Evolutionary conservation across 2,113 vertebrate species (phyloP), one percentile per base, ranked within the genome.

Genomic region (Todiramphus chloris): DNA sequence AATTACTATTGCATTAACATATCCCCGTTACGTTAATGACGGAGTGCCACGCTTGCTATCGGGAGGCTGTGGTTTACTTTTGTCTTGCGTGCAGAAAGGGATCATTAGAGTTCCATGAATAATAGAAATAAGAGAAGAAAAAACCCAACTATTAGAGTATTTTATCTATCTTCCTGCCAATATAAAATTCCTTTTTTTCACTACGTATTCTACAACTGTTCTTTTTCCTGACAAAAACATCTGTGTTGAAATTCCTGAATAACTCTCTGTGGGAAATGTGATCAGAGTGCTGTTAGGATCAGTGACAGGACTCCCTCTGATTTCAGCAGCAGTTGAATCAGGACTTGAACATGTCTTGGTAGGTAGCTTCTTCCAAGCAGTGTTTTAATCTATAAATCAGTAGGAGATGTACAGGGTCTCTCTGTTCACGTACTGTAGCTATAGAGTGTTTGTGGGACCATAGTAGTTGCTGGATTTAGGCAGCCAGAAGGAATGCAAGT

Each of bases 311-410:
- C 64, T 79, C 88, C 94, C 64, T 25, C 88, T 82, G 93, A 12
- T 82, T 94, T 83, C 85, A 80, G 68, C 33, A 7, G 85, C 31
- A 33, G 46, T 44, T 87, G 68, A 74, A 89, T 89, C 80, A 66
- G 64, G 56, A n/a, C 80, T 93, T 92, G 77, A 87, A 64, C 69
- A 66, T 0, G 0, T 96, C 93, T 89, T 92, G 48, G 86, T 82
- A 46, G 83, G 92, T 75, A 72, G 48, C 89, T 94, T 90, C 64
- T 97, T 59, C 63, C 59, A 74, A 72, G 87, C 83, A 83, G 44
- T 24, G 31, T 53, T 55, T 95, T 95, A 94, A 87, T 86, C 70
- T 96, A 23, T 97, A 93, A 95, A 96, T 96, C 96, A 94, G 64
- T 79, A 64, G 92, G 82, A 95, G 92, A 91, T 7, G 5, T 82